Evolutionary conservation across 2,888 invertebrate genomes (phyloP), one percentile per base, ranked within the genome.

Genomic region (Molorchus minor): DNA sequence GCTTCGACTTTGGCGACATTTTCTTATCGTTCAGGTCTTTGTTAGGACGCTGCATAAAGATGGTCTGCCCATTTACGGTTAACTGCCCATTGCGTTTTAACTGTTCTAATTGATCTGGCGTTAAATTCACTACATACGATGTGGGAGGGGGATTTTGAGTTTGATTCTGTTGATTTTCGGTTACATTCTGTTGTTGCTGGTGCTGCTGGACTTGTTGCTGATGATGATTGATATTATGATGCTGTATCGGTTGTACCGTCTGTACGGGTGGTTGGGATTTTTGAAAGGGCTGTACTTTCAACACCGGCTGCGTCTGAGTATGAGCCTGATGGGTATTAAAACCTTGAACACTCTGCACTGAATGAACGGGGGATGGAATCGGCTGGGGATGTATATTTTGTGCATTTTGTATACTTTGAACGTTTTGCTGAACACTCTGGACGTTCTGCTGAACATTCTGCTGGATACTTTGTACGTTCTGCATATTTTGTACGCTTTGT

Each of bases 21-120:
- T 79, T 79, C 64, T 76, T 78, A 45, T 71, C 71, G 46, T 64
- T 67, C 17, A 71, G 69, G 15, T 70, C 66, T 40, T 70, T 73
- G 61, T 74, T 78, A 13, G 78, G 75, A 20, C 80, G 69, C 60
- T 80, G 80, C 80, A 81, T 80, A 55, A 79, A 81, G 12, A 81
- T 80, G 1, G 81, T 81, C 61, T 81, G 81, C 7, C 81, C 81
- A 56, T 81, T 81, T 0, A 81, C 79, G 0, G 80, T 80, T 38
- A 81, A 64, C 60, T 81, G 81, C 10, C 81, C 80, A 52, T 80
- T 80, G 1, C 80, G 65, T 64, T 81, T 81, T 55, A 81, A 67
- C 59, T 79, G 79, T 58, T 81, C 81, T 49, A 81, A 61, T 59
- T 81, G 81, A 19, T 81, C 81, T 0, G 80, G 79, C 4, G 81